Evolutionary conservation across 2,797 vertebrate genomes (phyloP).

Genomic region (Limnodromus scolopaceus): DNA sequence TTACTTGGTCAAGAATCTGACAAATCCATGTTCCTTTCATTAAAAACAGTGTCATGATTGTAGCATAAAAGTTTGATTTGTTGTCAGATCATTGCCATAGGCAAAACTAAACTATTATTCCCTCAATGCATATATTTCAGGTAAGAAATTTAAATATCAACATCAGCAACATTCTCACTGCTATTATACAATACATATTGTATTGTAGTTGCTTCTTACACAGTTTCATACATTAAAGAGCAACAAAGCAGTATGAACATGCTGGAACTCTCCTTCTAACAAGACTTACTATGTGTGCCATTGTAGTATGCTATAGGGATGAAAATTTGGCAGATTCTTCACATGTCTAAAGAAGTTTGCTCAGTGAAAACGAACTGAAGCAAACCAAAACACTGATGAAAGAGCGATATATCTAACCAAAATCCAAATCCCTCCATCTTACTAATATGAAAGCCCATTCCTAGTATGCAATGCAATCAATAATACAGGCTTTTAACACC

Average conservation of each 20-base stretch:
- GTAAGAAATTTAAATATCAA: background rate
- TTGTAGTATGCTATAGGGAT: background rate
- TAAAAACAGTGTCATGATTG: fast-evolving
- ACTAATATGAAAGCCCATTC: background rate
- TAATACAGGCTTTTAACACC: background rate
- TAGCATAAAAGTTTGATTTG: background rate
- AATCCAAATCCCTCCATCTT: background rate
- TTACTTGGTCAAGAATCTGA: background rate
- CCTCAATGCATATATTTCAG: background rate
- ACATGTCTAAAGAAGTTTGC: background rate
- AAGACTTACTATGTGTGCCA: background rate
- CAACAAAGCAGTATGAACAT: background rate
- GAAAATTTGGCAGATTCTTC: background rate
- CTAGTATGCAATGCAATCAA: background rate
- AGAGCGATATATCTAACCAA: background rate
- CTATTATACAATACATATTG: background rate
- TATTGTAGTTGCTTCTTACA: background rate
- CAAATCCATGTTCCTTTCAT: background rate
- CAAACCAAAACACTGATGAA: background rate
- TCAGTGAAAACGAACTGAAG: background rate
- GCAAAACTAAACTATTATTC: background rate
- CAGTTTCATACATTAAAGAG: background rate
- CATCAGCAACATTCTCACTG: background rate
- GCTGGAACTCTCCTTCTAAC: background rate
- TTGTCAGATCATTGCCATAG: background rate